These are phyloP conservation scores for Paragorgia papillata DNA, from an alignment of 92 coral and sea anemone species.

Conservation along the genomic window DNA sequence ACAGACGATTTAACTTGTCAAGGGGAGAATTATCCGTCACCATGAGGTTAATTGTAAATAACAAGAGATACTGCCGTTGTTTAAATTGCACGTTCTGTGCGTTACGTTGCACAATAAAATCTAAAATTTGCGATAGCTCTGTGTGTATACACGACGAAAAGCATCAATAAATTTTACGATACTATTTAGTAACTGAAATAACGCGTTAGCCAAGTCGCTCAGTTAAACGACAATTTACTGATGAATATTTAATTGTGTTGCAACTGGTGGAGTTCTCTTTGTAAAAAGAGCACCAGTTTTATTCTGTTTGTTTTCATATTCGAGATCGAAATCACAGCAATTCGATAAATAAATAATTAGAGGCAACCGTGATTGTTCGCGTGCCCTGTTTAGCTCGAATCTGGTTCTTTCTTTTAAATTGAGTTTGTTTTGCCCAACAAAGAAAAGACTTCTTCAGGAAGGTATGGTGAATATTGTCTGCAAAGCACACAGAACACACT, in stretches of 20 bases:
- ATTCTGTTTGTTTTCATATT: conserved; percentile 34
- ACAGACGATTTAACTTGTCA: too few species aligned
- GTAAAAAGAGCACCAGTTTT: conserved; percentile 47
- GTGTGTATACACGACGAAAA: too few species aligned
- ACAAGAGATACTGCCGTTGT: too few species aligned
- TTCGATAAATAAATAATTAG: conserved; percentile 43
- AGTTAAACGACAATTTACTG: not conserved
- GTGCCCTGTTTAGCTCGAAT: conserved; percentile 18
- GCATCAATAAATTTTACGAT: not conserved
- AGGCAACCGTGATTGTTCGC: conserved; percentile 31
- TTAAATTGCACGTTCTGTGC: too few species aligned
- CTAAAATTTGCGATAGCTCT: too few species aligned
- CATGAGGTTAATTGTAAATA: too few species aligned
- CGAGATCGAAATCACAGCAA: conserved; percentile 32
- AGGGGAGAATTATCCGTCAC: too few species aligned
- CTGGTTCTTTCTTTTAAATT: conserved; percentile 12
- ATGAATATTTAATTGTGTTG: conserved; percentile 25
- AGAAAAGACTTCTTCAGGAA: conserved; percentile 31
- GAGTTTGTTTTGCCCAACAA: conserved; percentile 21
- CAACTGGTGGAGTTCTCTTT: conserved; percentile 26
- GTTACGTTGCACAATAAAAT: too few species aligned
- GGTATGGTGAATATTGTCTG: not conserved
- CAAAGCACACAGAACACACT: not conserved
- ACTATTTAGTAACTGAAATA: not conserved
- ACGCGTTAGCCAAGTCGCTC: too few species aligned